Evolutionary conservation across 2,797 vertebrate species (phyloP).

Genomic region (Sebastes minor): DNA sequence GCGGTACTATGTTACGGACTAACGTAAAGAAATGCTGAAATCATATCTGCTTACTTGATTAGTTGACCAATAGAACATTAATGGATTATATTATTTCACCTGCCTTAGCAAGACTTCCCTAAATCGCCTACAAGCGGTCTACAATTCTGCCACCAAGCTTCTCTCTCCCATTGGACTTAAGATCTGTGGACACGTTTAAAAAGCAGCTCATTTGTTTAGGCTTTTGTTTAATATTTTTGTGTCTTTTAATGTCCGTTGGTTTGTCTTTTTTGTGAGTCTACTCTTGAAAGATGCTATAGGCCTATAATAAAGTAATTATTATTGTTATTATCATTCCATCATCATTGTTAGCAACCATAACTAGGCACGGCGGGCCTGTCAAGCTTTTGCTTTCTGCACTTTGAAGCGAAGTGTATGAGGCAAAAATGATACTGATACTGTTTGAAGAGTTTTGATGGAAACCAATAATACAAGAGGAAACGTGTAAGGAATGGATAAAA

Average conservation of each 20-base stretch:
- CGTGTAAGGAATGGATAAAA: rapidly evolving
- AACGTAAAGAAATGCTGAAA: neutral
- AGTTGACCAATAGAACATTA: neutral
- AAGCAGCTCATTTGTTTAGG: no score
- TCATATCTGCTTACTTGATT: neutral
- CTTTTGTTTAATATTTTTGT: no score
- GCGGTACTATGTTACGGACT: neutral
- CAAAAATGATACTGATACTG: neutral
- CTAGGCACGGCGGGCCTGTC: rapidly evolving
- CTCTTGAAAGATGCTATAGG: no score
- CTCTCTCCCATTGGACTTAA: no score
- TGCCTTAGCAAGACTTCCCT: neutral
- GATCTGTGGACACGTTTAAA: no score
- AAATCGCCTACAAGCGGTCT: neutral
- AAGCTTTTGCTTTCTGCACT: neutral
- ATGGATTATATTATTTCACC: neutral
- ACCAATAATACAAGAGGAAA: neutral
- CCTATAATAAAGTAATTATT: no score
- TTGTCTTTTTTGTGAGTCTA: no score
- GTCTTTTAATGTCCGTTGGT: no score
- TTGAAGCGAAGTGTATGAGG: neutral
- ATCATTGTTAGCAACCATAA: neutral
- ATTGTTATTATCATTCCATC: neutral
- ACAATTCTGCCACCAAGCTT: neutral
- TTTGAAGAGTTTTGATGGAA: neutral